Percentiles rank a stretch among this genome's conserved stretches.
These are phyloP conservation scores for Aporophyla lueneburgensis DNA, from an alignment of 2,888 invertebrate species.

Conservation along the genomic window DNA sequence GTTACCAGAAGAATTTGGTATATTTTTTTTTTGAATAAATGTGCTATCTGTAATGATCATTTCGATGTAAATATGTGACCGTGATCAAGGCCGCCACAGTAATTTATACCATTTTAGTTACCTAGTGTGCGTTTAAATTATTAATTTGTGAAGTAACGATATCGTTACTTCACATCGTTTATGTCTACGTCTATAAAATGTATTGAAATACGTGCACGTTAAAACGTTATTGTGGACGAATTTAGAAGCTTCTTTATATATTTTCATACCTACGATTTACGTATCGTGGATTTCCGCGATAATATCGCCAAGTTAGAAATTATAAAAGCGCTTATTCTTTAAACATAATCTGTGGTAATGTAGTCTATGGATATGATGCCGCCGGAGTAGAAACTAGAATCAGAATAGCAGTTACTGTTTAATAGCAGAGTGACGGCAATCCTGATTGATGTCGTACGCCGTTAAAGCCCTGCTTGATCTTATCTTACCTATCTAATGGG, in stretches of 20 bases:
- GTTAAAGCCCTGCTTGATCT: conserved; percentile 82
- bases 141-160: background rate
- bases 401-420: conserved; percentile 73
- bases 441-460: conserved; percentile 85
- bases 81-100: conserved; percentile 52
- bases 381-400: conserved; percentile 37
- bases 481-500: conserved; percentile 83
- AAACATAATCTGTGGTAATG: conserved; percentile 8
- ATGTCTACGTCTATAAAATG: too few species aligned
- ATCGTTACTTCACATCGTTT: too few species aligned
- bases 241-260: background rate
- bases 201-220: background rate
- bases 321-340: conserved; percentile 3
- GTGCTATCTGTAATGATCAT: conserved; percentile 21
- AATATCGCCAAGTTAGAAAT: background rate
- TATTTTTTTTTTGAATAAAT: conserved; percentile 9
- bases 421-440: conserved; percentile 73
- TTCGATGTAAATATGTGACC: conserved; percentile 22
- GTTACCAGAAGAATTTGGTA: conserved; percentile 4
- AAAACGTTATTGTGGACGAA: background rate
- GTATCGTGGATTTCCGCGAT: background rate
- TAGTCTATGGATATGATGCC: conserved; percentile 3
- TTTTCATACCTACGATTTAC: too few species aligned
- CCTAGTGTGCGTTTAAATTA: background rate
- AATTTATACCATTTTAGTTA: conserved; percentile 19